Conservation (phyloP, 2,888 invertebrate genomes). For the Cybosia mesomella region DNA sequence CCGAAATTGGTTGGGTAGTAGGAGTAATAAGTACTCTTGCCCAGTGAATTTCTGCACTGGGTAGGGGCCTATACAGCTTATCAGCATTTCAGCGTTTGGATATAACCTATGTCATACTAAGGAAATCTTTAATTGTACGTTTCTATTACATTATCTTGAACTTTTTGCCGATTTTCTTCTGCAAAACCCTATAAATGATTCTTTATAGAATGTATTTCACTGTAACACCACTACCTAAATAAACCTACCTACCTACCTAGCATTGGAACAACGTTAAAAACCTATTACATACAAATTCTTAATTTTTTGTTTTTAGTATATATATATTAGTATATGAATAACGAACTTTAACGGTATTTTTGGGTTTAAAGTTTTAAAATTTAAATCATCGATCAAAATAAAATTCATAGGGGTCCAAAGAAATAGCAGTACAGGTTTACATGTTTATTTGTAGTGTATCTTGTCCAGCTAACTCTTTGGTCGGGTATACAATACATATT, state of each 20-base stretch:
- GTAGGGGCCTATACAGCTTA: slow-evolving; percentile 21
- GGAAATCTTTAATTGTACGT: slow-evolving; percentile 13
- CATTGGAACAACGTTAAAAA: no score
- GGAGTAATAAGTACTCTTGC: background rate
- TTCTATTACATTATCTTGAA: slow-evolving; percentile 5
- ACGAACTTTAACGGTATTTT: no score
- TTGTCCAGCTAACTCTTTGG: background rate
- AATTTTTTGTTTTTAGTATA: no score
- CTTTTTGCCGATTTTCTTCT: no score
- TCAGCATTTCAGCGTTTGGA: slow-evolving; percentile 10
- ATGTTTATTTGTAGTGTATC: background rate
- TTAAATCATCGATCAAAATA: background rate
- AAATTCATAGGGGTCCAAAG: background rate
- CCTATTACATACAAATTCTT: no score
- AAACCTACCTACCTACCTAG: no score
- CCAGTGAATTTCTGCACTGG: slow-evolving; percentile 8
- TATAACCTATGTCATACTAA: slow-evolving; percentile 13
- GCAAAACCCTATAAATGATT: no score
- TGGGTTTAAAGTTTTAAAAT: background rate
- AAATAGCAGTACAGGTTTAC: background rate
- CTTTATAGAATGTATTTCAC: no score
- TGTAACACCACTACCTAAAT: no score
- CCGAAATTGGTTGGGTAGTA: background rate
- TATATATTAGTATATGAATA: no score
- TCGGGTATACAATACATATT: background rate